phyloP scores from a whole-genome alignment of 2,797 vertebrate genomes.

The Chromobotia macracanthus region DNA sequence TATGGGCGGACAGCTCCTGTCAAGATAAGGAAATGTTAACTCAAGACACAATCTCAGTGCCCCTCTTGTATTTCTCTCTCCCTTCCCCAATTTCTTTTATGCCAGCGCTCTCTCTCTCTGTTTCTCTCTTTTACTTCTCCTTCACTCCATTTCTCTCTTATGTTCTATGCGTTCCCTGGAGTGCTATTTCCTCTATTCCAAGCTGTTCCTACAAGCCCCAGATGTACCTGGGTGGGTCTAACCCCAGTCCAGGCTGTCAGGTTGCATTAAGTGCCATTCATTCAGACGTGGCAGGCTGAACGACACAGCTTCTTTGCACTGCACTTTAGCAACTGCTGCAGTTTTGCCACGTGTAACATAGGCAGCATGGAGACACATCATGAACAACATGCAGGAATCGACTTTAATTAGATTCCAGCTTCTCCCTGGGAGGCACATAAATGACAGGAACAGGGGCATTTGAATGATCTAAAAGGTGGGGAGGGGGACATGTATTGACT shows the following conservation, averaged over 20 bases:
- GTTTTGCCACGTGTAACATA: not conserved
- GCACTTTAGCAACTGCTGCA: slow-evolving; percentile 25
- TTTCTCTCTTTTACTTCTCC: not conserved
- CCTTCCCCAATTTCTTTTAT: slow-evolving; percentile 9
- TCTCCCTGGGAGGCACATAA: slow-evolving; percentile 11
- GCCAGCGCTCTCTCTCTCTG: not conserved
- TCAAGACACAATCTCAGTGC: slow-evolving; percentile 51
- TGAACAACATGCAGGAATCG: slow-evolving; percentile 20
- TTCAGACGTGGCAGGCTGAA: slow-evolving; percentile 35
- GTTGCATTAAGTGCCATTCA: slow-evolving; percentile 42
- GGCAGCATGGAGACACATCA: slow-evolving; percentile 42
- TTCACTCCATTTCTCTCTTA: slow-evolving; percentile 1
- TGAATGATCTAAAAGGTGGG: not conserved
- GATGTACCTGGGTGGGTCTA: slow-evolving; percentile 49
- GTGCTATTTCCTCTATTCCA: slow-evolving; percentile 53
- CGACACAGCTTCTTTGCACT: not conserved
- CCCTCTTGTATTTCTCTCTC: slow-evolving; percentile 33
- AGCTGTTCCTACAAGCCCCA: slow-evolving; percentile 50
- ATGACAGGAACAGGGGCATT: not conserved
- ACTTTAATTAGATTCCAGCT: slow-evolving; percentile 33
- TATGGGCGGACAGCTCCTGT: slow-evolving; percentile 58
- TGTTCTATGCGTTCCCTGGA: slow-evolving; percentile 36
- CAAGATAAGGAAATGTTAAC: slow-evolving; percentile 55
- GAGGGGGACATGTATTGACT: not conserved
- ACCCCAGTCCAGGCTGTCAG: slow-evolving; percentile 47